A percentile compares a stretch with the other conserved stretches of the same genome.
Conservation (phyloP, 2,888 invertebrate genomes). For the Drosophila borealis region DNA sequence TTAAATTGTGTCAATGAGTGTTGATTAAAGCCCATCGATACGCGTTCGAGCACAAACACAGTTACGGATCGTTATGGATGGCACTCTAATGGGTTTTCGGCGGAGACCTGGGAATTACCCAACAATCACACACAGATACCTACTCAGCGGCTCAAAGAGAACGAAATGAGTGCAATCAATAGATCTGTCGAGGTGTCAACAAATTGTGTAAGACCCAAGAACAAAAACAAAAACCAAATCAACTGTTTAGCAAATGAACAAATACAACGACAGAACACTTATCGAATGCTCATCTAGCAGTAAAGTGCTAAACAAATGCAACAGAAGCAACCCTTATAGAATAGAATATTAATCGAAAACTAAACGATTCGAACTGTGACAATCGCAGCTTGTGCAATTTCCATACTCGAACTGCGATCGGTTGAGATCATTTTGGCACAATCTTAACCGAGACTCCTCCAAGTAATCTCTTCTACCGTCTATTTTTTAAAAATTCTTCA, state of each 20-base stretch:
- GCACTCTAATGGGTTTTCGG: conserved; percentile 21
- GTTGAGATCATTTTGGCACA: background rate
- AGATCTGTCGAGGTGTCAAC: conserved; percentile 12
- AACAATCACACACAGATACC: background rate
- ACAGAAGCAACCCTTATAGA: background rate
- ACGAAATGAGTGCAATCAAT: conserved; percentile 4
- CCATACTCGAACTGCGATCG: background rate
- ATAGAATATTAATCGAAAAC: background rate
- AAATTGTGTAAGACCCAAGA: background rate
- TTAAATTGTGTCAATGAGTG: conserved; percentile 74
- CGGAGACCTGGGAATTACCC: conserved; percentile 16
- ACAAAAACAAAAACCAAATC: background rate
- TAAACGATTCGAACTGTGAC: background rate
- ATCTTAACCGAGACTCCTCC: too few species aligned
- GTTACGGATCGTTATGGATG: conserved; percentile 40
- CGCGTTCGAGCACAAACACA: conserved; percentile 5
- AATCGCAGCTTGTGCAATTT: background rate
- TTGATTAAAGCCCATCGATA: conserved; percentile 68
- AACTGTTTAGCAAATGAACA: background rate
- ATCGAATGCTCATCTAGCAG: background rate
- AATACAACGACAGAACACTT: background rate
- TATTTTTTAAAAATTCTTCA: too few species aligned
- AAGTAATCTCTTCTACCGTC: too few species aligned
- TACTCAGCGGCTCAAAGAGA: background rate
- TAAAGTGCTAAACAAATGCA: background rate